These are phyloP conservation scores for Crypturellus undulatus DNA, from an alignment of 2,113 vertebrate genomes.

Conservation along the genomic window DNA sequence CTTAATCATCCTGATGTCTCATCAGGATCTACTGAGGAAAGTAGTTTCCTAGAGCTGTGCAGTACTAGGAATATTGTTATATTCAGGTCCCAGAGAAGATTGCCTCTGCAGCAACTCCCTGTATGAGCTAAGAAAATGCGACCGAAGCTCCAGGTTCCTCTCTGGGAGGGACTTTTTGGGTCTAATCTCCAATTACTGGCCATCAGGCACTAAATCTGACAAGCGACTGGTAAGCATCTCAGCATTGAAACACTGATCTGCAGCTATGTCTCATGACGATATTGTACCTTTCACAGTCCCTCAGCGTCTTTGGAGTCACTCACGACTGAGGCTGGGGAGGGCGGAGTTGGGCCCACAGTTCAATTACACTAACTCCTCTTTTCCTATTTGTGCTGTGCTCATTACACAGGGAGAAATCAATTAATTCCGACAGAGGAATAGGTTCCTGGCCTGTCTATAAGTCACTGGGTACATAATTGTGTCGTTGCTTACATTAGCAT, in stretches of 20 bases:
- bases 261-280: fast-evolving
- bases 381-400: constrained; percentile 22
- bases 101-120: neutral
- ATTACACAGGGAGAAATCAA: constrained; percentile 68
- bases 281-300: neutral
- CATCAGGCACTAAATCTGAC: neutral
- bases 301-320: neutral
- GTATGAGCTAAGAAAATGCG: neutral
- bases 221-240: neutral
- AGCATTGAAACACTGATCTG: neutral
- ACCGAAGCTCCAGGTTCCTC: neutral
- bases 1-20: neutral
- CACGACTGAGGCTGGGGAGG: neutral
- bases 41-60: neutral
- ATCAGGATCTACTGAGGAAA: neutral
- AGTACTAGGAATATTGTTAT: neutral
- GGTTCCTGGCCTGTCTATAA: constrained; percentile 56
- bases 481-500: constrained; percentile 72
- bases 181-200: neutral
- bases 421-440: constrained; percentile 63
- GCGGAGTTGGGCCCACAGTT: neutral
- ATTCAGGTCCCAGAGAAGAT: neutral
- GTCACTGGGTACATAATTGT: constrained; percentile 70
- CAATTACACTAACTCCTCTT: constrained; percentile 33
- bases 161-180: fast-evolving